Evolutionary conservation across 2,888 invertebrate genomes (phyloP), one percentile per base, ranked within the genome.

Genomic region (Heteromurus nitidus): DNA sequence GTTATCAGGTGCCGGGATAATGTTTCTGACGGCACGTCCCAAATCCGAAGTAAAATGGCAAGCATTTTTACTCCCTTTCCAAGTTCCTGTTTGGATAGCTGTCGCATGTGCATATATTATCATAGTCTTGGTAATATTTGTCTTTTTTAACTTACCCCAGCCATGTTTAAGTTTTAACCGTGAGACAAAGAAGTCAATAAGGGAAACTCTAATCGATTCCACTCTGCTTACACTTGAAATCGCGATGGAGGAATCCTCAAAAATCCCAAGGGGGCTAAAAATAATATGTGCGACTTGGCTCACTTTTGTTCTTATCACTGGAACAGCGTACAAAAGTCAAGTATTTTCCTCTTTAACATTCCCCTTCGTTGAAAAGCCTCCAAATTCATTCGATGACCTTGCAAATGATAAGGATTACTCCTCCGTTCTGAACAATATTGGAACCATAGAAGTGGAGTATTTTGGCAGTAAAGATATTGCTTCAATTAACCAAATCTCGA

Each of bases 311-410:
- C 67, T 80, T 2, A 73, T 80, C 24, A 47, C 65, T 1, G 73
- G 73, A 30, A 73, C 72, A 0, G 65, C 72, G n/a, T 80, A 80
- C 36, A 80, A 67, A 67, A 80, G 80, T 72, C 64, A 80, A 47
- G 64, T 80, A 3, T 36, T 72, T 62, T 80, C 80, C 0, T 65
- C 64, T 5, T 20, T 80, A 13, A 80, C 80, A 0, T 67, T 80
- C 42, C 80, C 80, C 11, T 58, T 55, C 28, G 16, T 42, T 1
- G 73, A 72, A 20, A 55, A 67, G 26, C 67, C 36, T 9, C 80
- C 80, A 0, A 30, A 18, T 18, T 58, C 73, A 3, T 80, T 64
- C 36, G 22, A 31, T 26, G 73, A 72, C 2, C 58, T 80, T 28
- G 80, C 72, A 0, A 2, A 2, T 13, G 28, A 28, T 3, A 70